Evolutionary conservation across 2,797 vertebrate species (phyloP).

Genomic region (Eurystomus glaucurus): DNA sequence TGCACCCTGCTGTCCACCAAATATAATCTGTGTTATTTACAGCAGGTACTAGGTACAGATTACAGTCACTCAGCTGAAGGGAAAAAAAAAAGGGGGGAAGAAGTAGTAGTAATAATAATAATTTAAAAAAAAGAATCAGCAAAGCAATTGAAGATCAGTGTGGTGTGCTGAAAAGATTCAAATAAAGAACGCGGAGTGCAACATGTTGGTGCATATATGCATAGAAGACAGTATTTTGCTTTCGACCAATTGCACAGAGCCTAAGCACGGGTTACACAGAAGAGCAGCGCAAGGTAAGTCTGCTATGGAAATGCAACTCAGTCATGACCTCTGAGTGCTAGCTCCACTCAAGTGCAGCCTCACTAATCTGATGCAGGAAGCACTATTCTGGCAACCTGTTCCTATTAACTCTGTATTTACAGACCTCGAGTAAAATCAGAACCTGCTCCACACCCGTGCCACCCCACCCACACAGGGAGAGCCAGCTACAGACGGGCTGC

Average conservation of each 20-base stretch:
- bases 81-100: neutral
- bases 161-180: neutral
- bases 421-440: constrained; percentile 12
- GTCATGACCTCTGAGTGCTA: neutral
- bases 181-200: neutral
- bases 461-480: neutral
- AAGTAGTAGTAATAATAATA: neutral
- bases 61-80: constrained; percentile 35
- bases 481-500: neutral
- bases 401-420: constrained; percentile 14
- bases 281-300: neutral
- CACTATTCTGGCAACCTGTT: neutral
- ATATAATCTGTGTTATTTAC: constrained; percentile 64
- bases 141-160: neutral
- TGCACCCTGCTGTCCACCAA: constrained; percentile 42
- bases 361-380: constrained; percentile 12
- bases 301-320: neutral
- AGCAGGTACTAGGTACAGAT: constrained; percentile 24
- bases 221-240: neutral
- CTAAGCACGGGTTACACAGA: accelerated
- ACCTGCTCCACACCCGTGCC: neutral
- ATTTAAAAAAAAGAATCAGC: neutral
- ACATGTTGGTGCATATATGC: neutral
- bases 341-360: neutral
- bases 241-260: neutral